These are phyloP conservation scores for Limnephilus rhombicus DNA, from an alignment of 2,888 invertebrate species.

Conservation along the genomic window DNA sequence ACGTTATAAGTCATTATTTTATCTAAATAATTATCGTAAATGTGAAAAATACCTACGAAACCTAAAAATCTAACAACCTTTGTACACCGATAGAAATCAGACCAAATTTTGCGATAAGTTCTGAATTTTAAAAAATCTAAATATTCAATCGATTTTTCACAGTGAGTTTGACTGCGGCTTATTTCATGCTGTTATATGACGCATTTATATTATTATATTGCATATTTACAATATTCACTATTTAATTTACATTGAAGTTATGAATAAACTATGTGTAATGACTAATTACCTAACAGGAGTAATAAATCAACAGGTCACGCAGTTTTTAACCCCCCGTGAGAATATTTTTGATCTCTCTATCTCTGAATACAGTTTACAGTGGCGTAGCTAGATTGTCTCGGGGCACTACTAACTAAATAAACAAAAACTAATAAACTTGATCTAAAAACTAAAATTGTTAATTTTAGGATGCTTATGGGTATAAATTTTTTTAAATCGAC, in stretches of 20 bases:
- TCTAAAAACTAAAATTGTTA: too few species aligned
- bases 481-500: too few species aligned
- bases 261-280: neutral
- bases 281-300: neutral
- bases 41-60: neutral
- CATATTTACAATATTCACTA: neutral
- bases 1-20: neutral
- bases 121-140: neutral
- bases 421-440: too few species aligned
- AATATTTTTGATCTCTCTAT: neutral
- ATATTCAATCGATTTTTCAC: too few species aligned
- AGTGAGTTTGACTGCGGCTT: neutral
- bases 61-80: neutral
- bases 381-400: neutral
- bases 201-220: neutral
- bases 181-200: neutral
- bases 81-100: too few species aligned
- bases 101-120: neutral
- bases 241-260: neutral
- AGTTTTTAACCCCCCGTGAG: neutral
- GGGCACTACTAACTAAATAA: neutral
- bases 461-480: too few species aligned
- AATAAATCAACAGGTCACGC: neutral
- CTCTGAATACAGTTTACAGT: neutral
- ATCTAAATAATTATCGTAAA: neutral